Conservation (phyloP, 2,797 vertebrate genomes). For the Danio choprae region DNA sequence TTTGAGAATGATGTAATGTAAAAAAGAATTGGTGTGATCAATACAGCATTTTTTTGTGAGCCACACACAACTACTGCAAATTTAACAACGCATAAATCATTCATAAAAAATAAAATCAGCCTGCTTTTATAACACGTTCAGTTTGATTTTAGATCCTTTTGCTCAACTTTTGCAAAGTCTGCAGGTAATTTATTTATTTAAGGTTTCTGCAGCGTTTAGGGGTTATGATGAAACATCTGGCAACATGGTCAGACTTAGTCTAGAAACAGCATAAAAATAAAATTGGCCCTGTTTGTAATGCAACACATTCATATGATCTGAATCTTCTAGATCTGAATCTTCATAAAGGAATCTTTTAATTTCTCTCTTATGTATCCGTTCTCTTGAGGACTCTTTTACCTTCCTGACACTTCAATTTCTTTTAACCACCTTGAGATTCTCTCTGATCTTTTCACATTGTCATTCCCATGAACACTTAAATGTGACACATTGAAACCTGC, state of each 20-base stretch:
- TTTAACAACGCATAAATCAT: slow-evolving; percentile 7
- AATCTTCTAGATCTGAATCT: not conserved
- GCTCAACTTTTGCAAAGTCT: not conserved
- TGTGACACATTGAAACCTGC: not conserved
- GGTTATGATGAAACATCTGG: not conserved
- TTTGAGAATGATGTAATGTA: not conserved
- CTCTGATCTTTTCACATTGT: not conserved
- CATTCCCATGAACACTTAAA: slow-evolving; percentile 19
- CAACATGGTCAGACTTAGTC: not conserved
- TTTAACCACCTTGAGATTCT: not conserved
- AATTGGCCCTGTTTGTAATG: not conserved
- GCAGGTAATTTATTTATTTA: too few species aligned
- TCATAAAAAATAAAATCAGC: slow-evolving; percentile 4
- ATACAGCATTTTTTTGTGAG: not conserved
- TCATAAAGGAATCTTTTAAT: not conserved
- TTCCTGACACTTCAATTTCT: not conserved
- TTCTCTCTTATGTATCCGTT: not conserved
- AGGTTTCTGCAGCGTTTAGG: not conserved
- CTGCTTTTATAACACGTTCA: not conserved
- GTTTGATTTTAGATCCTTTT: not conserved
- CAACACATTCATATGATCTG: not conserved
- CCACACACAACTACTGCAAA: not conserved
- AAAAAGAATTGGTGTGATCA: not conserved
- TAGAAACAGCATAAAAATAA: too few species aligned
- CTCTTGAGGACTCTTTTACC: not conserved